Evolutionary conservation across 2,888 invertebrate species (phyloP), one percentile per base, ranked within the genome.

Genomic region (Dimorphilus gyrociliatus): DNA sequence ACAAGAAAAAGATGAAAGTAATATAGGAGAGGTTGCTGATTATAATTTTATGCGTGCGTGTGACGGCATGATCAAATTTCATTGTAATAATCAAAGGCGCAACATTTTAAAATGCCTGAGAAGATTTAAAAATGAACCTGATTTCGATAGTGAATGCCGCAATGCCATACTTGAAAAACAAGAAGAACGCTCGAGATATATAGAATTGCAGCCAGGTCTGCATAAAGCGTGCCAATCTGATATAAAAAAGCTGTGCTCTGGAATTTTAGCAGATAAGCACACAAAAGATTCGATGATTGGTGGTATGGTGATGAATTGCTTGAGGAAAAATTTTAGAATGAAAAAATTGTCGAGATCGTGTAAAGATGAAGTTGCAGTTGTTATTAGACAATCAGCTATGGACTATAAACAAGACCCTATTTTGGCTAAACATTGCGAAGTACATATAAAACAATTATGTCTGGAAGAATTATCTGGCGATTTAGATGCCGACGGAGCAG

Each of bases 371-470:
- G 72, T 90, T 63, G 73, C 77, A 1, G 72, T 71, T 43, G 73
- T 86, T 27, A 68, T 90, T 31, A 74, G 79, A 50, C 82, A 85
- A 46, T 80, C 84, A 47, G 88, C 88, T 10, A 64, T 86, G 19
- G 85, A 94, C 63, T 80, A 85, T 53, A 75, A 81, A 47, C 68
- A 90, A 34, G 85, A 92, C 67, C 86, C 88, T 2, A 65, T 82
- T 25, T 68, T 94, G 19, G 74, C 78, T 36, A 74, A 75, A 31
- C 72, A 82, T 32, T 94, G 94, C 56, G 62, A 66, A 38, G 45
- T 53, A 40, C 38, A 47, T 49, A 52, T 55, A 17, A 30, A 33
- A 5, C 14, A 19, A 8, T 41, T 36, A 32, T 54, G 55, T 35
- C 13, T 26, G 8, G 34, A 44, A 10, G 44, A 44, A 24, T 27